Percentiles rank a stretch among this genome's conserved stretches.
Conservation (phyloP, 37 sponge, comb jelly and placozoan genomes). For the Diacarnus erythraeanus region DNA sequence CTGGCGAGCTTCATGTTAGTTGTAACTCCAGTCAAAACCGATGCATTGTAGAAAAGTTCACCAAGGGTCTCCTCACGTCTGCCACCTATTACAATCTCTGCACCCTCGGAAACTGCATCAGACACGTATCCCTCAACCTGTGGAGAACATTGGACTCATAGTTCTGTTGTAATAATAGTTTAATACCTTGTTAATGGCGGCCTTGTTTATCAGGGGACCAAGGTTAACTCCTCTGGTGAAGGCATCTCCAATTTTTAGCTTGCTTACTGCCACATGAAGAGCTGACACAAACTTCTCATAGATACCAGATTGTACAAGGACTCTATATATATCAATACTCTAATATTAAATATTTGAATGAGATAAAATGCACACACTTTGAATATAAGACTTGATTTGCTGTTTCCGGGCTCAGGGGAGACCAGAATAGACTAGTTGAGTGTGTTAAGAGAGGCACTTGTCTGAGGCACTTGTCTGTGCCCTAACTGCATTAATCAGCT, state of each 20-base stretch:
- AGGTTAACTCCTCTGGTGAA: constrained; percentile 65
- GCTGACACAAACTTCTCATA: constrained; percentile 75
- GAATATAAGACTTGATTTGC: no score
- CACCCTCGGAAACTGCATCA: constrained; percentile 76
- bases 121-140: constrained; percentile 70
- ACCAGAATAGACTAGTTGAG: no score
- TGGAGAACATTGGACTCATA: background rate
- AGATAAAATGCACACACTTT: background rate
- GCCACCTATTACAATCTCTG: constrained; percentile 68
- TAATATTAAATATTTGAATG: no score
- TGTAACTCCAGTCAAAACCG: constrained; percentile 49
- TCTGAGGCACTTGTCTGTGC: no score
- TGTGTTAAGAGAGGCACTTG: no score
- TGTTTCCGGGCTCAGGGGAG: no score
- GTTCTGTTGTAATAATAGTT: background rate
- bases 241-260: constrained; percentile 76
- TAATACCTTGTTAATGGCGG: constrained; percentile 80
- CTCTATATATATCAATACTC: no score
- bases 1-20: constrained; percentile 50
- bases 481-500: no score
- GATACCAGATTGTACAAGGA: constrained; percentile 83
- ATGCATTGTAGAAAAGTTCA: constrained; percentile 66
- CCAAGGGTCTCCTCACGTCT: constrained; percentile 26
- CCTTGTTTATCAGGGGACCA: constrained; percentile 88
- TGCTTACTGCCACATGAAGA: constrained; percentile 40